Percentiles rank a stretch among this genome's conserved stretches.
Conservation (phyloP, 2,113 vertebrate species). For the Neolamprologus ventralis region DNA sequence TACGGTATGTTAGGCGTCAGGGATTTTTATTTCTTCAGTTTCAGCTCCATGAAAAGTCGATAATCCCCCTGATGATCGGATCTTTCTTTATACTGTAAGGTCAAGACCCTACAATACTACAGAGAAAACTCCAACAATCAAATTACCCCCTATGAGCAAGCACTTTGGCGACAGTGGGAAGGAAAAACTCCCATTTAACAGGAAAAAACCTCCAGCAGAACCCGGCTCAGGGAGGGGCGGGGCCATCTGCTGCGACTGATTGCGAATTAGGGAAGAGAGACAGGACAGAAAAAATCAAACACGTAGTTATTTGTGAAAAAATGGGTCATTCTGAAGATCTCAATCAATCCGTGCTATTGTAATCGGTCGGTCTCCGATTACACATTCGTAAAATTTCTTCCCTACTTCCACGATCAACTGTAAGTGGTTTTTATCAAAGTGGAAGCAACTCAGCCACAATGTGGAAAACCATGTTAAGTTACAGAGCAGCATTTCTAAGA, state of each 20-base stretch:
- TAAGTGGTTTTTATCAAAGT: not conserved
- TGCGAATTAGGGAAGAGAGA: not conserved
- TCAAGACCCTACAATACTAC: not conserved
- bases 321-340: not conserved
- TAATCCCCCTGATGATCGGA: not conserved
- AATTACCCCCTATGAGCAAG: not conserved
- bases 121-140: not conserved
- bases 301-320: not conserved
- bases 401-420: not conserved
- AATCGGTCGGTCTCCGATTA: rapidly evolving
- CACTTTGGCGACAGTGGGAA: not conserved
- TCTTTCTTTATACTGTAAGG: not conserved
- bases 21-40: not conserved
- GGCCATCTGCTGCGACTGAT: rapidly evolving
- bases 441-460: not conserved
- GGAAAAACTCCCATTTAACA: not conserved
- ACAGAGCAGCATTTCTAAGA: not conserved
- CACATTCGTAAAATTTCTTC: not conserved
- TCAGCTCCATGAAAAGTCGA: not conserved
- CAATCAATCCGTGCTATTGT: not conserved
- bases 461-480: not conserved
- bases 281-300: not conserved
- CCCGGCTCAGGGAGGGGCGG: not conserved
- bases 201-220: not conserved
- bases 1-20: not conserved